Conservation (phyloP, 1,140 invertebrate genomes). For the Prorops nasuta region DNA sequence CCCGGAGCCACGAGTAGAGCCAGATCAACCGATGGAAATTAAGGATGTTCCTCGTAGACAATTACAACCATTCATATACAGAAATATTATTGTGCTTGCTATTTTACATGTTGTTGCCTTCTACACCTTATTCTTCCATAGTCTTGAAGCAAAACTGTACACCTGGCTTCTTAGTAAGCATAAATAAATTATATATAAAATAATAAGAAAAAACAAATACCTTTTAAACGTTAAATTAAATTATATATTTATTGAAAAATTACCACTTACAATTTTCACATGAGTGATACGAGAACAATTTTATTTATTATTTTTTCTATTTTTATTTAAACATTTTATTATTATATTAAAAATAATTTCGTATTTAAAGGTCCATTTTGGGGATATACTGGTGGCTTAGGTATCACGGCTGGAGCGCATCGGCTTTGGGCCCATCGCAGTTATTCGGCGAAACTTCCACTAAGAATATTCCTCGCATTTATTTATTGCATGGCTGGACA, state of each 20-base stretch:
- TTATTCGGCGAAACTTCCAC: constrained; percentile 76
- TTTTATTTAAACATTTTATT: too few relatives aligned
- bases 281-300: neutral
- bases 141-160: constrained; percentile 33
- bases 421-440: constrained; percentile 80
- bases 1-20: constrained; percentile 11
- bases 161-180: constrained; percentile 49
- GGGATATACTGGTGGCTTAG: constrained; percentile 52
- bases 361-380: constrained; percentile 24
- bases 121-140: constrained; percentile 28
- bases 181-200: neutral
- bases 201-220: neutral
- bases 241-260: neutral
- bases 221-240: neutral
- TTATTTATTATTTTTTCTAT: too few relatives aligned
- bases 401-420: constrained; percentile 81
- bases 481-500: constrained; percentile 43
- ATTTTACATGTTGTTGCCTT: constrained; percentile 38
- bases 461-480: constrained; percentile 59
- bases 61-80: constrained; percentile 45
- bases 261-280: neutral
- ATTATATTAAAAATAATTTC: constrained; percentile 3
- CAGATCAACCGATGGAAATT: constrained; percentile 2
- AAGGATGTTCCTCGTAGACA: too few relatives aligned
- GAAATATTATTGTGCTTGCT: constrained; percentile 40